Base-by-base conservation (phyloP, 2,888 invertebrate species). In the Epistrophe grossulariae region DNA sequence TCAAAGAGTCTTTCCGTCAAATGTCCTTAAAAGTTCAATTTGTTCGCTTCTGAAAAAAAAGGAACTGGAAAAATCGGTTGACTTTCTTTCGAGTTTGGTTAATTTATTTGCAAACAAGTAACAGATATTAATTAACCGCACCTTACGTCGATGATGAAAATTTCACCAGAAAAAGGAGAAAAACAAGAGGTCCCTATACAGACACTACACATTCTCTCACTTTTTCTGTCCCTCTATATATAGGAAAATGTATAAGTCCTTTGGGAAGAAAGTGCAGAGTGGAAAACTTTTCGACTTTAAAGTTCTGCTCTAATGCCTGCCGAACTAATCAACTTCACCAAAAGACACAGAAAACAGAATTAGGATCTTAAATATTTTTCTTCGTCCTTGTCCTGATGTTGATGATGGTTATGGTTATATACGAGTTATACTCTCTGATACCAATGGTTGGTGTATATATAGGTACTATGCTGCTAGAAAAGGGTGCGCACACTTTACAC, bases 261-360 rank as follows among this genome's bases (percentile, higher is more conserved):
- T 70, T 38, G 55, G 40, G 59, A 59, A 72, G 62, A 79, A 40
- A 64, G 71, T 52, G 64, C 62, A 79, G 82, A 82, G 87, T 82
- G 79, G 82, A 79, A 87, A 87, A 87, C 50, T 87, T 87, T 87
- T 87, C 87, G 79, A 87, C 82, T 87, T 82, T 74, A 76, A 87
- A 82, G 87, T 87, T 87, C 87, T 82, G 87, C 87, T 87, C 87
- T 87, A 87, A 87, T 87, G 87, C 87, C 79, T 87, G 79, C 79
- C 82, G 72, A 87, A 87, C 87, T 87, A 87, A 87, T 87, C 87
- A 87, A 82, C 82, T 87, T 87, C 68, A 68, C 70, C 76, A 57
- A 60, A 43, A 50, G 35, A 59, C 73, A 78, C 78, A 66, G 68
- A 70, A 62, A 64, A 55, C 64, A 73, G 82, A 87, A 79, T 84